These are phyloP conservation scores for Pipistrellus kuhlii DNA, from an alignment of 2,797 vertebrate species.

Conservation along the genomic window DNA sequence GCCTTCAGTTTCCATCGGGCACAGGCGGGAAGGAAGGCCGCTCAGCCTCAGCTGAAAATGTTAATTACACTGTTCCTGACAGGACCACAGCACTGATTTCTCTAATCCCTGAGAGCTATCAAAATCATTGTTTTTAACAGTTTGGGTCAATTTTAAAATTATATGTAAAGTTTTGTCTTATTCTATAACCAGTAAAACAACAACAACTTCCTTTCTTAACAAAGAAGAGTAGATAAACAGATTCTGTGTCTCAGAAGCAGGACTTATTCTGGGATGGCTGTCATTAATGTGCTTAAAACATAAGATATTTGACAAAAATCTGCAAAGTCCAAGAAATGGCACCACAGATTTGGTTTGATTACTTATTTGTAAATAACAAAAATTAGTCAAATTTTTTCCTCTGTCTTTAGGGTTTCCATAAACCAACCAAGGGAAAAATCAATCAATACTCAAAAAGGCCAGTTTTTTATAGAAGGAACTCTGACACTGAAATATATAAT, in stretches of 20 bases:
- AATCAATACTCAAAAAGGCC: slow-evolving; percentile 25
- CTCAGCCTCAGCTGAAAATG: neutral
- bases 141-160: slow-evolving; percentile 16
- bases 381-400: slow-evolving; percentile 24
- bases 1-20: neutral
- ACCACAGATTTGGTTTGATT: neutral
- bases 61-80: neutral
- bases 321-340: slow-evolving; percentile 1
- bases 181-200: neutral
- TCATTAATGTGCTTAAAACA: slow-evolving; percentile 47
- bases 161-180: neutral
- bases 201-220: slow-evolving; percentile 45
- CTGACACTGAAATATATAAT: slow-evolving; percentile 2
- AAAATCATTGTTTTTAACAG: slow-evolving; percentile 22
- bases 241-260: neutral
- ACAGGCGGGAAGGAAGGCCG: neutral
- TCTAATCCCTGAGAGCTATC: slow-evolving; percentile 21
- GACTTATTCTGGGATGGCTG: slow-evolving; percentile 8
- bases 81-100: neutral
- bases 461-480: slow-evolving; percentile 50
- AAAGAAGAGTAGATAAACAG: slow-evolving; percentile 1
- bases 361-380: slow-evolving; percentile 60
- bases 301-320: neutral
- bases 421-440: neutral
- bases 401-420: slow-evolving; percentile 39